Conservation (phyloP, 2,888 invertebrate genomes). For the Caprella mutica region DNA sequence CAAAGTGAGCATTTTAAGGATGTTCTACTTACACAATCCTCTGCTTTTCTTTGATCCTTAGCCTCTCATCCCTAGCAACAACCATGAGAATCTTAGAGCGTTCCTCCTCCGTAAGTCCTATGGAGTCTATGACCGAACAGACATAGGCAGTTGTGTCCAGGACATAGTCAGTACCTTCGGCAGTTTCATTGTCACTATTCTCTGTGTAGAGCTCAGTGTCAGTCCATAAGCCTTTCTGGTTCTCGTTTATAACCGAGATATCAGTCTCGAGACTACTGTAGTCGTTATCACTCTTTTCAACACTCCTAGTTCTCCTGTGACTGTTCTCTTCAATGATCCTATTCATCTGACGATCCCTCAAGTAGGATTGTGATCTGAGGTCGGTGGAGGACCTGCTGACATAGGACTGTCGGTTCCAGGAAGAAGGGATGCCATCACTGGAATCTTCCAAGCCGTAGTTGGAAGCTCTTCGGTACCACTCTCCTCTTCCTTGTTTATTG, state of each 20-base stretch:
- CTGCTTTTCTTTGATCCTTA: conserved; percentile 4
- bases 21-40: conserved; percentile 1
- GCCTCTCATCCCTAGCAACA: conserved; percentile 4
- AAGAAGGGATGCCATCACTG: too few species aligned
- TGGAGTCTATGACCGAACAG: conserved; percentile 6
- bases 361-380: too few species aligned
- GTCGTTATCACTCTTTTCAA: too few species aligned
- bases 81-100: background rate
- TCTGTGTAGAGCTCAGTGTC: background rate
- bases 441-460: too few species aligned
- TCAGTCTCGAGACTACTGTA: too few species aligned
- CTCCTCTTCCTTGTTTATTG: too few species aligned
- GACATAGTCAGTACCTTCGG: background rate
- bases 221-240: background rate
- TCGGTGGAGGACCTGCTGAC: background rate
- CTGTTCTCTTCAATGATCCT: too few species aligned
- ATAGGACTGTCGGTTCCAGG: background rate
- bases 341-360: too few species aligned
- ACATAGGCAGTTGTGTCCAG: conserved; percentile 6
- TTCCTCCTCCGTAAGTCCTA: conserved; percentile 5
- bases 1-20: background rate
- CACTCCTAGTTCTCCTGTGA: background rate
- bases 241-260: background rate
- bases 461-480: too few species aligned
- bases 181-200: background rate